phyloP scores from a whole-genome alignment of 2,797 vertebrate species.

The Propithecus perrieri region DNA sequence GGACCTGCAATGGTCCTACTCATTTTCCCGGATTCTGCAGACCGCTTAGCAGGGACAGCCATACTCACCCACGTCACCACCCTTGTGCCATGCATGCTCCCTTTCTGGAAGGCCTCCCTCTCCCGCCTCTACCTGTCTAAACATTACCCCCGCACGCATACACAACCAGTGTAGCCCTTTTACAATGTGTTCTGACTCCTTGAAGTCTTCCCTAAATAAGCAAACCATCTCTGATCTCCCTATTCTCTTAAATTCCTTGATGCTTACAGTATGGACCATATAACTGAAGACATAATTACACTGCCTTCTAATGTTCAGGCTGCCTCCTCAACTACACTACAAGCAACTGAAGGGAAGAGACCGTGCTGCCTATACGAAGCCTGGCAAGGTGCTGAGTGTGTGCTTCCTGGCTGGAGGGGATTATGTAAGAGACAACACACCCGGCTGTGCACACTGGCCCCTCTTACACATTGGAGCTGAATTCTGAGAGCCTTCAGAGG shows the following conservation, averaged over 20 bases:
- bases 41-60: not conserved
- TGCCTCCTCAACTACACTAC: not conserved
- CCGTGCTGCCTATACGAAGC: not conserved
- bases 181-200: not conserved
- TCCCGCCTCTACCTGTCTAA: not conserved
- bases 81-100: not conserved
- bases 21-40: not conserved
- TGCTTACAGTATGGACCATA: not conserved
- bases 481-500: not conserved
- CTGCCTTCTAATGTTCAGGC: slow-evolving; percentile 3
- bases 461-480: not conserved
- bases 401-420: not conserved
- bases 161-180: not conserved
- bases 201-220: not conserved
- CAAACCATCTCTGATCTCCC: not conserved
- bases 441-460: not conserved
- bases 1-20: not conserved
- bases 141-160: not conserved
- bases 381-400: not conserved
- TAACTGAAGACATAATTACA: slow-evolving; percentile 36
- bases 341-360: not conserved
- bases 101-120: not conserved
- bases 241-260: not conserved
- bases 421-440: not conserved
- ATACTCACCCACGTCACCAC: not conserved